Base-by-base conservation (phyloP, 2,888 invertebrate species). In the Dexiosoma caninum region DNA sequence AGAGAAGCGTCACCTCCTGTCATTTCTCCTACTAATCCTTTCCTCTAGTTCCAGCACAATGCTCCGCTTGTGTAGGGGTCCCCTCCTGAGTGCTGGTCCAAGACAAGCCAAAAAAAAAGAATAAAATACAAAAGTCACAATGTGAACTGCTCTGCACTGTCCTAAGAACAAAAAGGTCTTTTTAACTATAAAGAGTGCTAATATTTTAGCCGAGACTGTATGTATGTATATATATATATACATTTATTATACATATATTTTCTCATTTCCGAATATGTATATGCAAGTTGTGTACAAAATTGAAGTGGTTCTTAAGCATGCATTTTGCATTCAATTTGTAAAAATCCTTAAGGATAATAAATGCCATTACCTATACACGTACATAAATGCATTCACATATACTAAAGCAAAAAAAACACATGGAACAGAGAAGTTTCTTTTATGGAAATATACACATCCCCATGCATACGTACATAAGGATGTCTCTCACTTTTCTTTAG, bases 301-400 rank as follows among this genome's bases (percentile, higher is more conserved):
- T 81, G 64, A 62, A 81, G 81, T 75, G 81, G 69, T 77, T 74
- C 70, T 77, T 35, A 46, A 77, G 72, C 64, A 77, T 81, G 81
- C 81, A 74, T 69, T 74, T 77, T 77, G 77, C 72, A 77, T 81
- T 67, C 81, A 81, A 67, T 72, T 64, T 72, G 62, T 64, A 53
- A 27, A 64, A 74, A 77, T 77, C 81, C 77, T 81, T 77, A 81
- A 77, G 81, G 77, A 77, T 81, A 81, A 77, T 72, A 81, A 44
- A 77, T 77, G 81, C 62, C 46, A 44, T 59, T 27, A 67, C 44
- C 57, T n/a, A 67, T 16, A 64, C 27, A 60, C 9, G 16, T 5
- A 60, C 35, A 16, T 1, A 53, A 16, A 27, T 57, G 0, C n/a
- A 49, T 55, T 19, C 14, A 23, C 32, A 44, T 53, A 60, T 27